A percentile compares a stretch with the other conserved stretches of the same genome.
These are phyloP conservation scores for Protonemura montana DNA, from an alignment of 2,888 invertebrate genomes.

Conservation along the genomic window DNA sequence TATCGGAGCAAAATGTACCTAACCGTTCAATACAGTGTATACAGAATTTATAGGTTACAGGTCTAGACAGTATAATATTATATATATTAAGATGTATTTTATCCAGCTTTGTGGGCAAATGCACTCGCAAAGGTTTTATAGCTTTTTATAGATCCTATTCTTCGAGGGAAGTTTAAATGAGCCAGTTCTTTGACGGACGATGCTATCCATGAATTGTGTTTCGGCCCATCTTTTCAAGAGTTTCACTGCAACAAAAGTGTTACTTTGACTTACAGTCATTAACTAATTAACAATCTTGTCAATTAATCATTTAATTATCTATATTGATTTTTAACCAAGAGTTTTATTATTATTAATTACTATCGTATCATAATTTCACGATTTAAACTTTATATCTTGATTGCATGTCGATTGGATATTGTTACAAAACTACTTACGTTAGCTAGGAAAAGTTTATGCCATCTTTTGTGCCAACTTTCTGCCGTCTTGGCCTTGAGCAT, in stretches of 20 bases:
- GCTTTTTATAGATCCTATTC: neutral
- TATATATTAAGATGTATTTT: neutral
- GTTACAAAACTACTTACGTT: neutral
- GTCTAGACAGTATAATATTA: neutral
- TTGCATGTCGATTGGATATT: neutral
- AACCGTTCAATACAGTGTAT: neutral
- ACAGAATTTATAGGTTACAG: neutral
- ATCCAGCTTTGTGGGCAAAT: neutral
- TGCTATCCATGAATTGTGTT: neutral
- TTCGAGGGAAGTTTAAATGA: neutral
- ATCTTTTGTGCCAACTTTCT: neutral
- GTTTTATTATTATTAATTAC: neutral
- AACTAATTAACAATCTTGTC: constrained; percentile 2
- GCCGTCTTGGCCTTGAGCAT: neutral
- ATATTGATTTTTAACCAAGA: neutral
- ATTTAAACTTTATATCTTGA: neutral
- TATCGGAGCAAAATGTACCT: constrained; percentile 2
- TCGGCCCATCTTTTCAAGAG: neutral
- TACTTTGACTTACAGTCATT: constrained; percentile 7
- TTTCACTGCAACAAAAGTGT: neutral
- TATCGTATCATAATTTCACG: neutral
- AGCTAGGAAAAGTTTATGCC: neutral
- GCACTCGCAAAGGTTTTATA: neutral
- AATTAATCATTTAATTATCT: neutral
- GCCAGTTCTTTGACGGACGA: too few species aligned